A percentile compares a stretch with the other conserved stretches of the same genome.
These are phyloP conservation scores for Heliconius congener DNA, from an alignment of 1,140 invertebrate species.

Conservation along the genomic window DNA sequence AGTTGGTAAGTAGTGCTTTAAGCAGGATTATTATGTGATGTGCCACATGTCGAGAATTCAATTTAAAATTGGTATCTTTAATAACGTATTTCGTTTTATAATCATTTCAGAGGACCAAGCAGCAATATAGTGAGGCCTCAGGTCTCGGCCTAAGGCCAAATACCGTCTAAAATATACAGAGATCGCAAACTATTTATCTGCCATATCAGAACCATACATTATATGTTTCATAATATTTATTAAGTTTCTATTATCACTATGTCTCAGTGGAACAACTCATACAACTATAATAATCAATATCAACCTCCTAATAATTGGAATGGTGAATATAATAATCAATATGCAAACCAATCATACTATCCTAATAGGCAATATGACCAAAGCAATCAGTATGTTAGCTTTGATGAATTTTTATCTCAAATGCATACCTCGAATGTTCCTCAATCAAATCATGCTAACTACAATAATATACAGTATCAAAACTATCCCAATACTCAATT, in stretches of 20 bases:
- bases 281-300: constrained; percentile 66
- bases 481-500: constrained; percentile 59
- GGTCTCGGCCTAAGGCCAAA: constrained; percentile 70
- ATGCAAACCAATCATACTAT: constrained; percentile 63
- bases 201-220: constrained; percentile 23
- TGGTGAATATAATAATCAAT: constrained; percentile 61
- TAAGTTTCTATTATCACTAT: constrained; percentile 46
- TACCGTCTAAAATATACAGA: constrained; percentile 34
- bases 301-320: constrained; percentile 63
- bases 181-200: constrained; percentile 12
- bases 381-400: constrained; percentile 69
- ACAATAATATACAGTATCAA: constrained; percentile 62
- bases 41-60: constrained; percentile 57
- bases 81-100: constrained; percentile 45
- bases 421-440: constrained; percentile 58
- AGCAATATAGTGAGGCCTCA: constrained; percentile 50
- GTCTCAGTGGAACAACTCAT: constrained; percentile 75
- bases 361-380: constrained; percentile 60
- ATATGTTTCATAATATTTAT: constrained; percentile 62
- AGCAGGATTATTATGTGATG: constrained; percentile 29
- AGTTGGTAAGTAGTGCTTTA: constrained; percentile 52
- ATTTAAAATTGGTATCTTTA: constrained; percentile 36
- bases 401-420: constrained; percentile 73
- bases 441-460: constrained; percentile 44
- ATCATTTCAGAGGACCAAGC: constrained; percentile 57